These are phyloP conservation scores for Amphilophus citrinellus DNA, from an alignment of 2,113 vertebrate species.

Conservation along the genomic window DNA sequence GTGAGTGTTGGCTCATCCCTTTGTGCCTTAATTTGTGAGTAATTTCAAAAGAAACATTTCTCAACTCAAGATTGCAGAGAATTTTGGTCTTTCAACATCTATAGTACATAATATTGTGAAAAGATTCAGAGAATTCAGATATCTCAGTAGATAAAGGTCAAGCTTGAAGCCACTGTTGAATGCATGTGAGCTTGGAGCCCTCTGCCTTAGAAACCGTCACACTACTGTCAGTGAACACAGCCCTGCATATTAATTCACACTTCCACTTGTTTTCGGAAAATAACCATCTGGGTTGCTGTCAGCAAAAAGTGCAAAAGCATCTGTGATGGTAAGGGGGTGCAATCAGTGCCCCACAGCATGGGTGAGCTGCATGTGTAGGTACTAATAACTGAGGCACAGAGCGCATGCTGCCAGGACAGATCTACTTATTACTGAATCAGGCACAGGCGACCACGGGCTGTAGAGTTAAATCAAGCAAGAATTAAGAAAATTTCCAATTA, in stretches of 20 bases:
- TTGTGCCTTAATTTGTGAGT: too few species aligned
- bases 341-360: background rate
- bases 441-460: background rate
- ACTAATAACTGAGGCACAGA: background rate
- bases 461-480: background rate
- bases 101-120: background rate
- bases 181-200: background rate
- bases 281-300: background rate
- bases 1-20: background rate
- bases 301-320: background rate
- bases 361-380: background rate
- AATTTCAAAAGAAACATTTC: background rate
- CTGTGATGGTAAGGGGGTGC: background rate
- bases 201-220: background rate
- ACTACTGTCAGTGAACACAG: background rate
- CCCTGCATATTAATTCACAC: background rate
- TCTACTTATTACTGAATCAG: background rate
- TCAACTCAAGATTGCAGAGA: background rate
- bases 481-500: background rate
- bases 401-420: background rate
- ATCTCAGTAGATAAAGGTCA: too few species aligned
- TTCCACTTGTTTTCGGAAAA: background rate
- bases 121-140: background rate
- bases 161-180: background rate
- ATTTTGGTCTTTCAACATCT: background rate